Evolutionary conservation across 1,140 invertebrate genomes (phyloP), one percentile per base, ranked within the genome.

Genomic region (Brachionus angularis): DNA sequence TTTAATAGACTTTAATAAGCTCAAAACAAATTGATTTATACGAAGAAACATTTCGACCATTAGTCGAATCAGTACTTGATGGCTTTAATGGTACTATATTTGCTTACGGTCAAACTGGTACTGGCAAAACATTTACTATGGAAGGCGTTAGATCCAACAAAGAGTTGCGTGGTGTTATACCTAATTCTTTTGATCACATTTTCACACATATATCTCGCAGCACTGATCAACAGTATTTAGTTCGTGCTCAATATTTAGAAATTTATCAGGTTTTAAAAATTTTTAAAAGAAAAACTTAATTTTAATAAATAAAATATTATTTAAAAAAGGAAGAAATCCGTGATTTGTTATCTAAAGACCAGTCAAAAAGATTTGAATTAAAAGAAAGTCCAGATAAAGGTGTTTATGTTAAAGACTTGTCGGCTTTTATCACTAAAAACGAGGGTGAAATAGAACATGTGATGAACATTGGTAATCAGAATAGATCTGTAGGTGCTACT

Each of bases 231-330:
- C 90, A 91, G 78, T 96, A 89, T 79, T 82, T 96, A 39, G 89
- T 92, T 0, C 84, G 93, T 58, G 87, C 91, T n/a, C 92, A 89
- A 53, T 96, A 93, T 78, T 84, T 95, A 46, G 93, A 96, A 80
- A 94, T 94, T 50, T 93, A 94, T 81, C 93, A 93, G 81, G n/a
- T n/a, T n/a, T n/a, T n/a, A n/a, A n/a, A n/a, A n/a, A n/a, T n/a
- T n/a, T n/a, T n/a, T n/a, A n/a, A n/a, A n/a, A n/a, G n/a, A n/a
- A n/a, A n/a, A n/a, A n/a, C n/a, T n/a, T n/a, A n/a, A n/a, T n/a
- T n/a, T n/a, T n/a, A n/a, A n/a, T n/a, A n/a, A n/a, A n/a, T n/a
- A n/a, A n/a, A n/a, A n/a, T n/a, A n/a, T n/a, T n/a, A n/a, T n/a
- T n/a, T n/a, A n/a, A n/a, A n/a, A n/a, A n/a, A n/a, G n/a, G 91